Base-by-base conservation (phyloP, 2,888 invertebrate species). In the Protodeltote pygarga region DNA sequence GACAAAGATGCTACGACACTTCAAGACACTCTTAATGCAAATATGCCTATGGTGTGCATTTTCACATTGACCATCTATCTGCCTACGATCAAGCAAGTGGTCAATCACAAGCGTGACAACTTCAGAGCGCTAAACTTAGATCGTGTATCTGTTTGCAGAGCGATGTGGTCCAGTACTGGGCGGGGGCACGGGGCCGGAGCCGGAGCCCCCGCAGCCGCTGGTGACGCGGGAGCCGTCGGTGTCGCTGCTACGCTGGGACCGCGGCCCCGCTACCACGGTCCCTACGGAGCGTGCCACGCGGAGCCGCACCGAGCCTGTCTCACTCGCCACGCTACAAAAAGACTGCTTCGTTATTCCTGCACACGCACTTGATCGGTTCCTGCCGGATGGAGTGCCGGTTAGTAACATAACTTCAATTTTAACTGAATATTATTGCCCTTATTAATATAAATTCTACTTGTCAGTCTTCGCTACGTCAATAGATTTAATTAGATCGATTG, bases 341-440 rank as follows among this genome's bases (percentile, higher is more conserved):
- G 98, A 98, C 92, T 98, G 97, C 88, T 98, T 98, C 90, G 97
- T 98, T 82, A 97, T 98, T 84, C 98, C 98, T 4, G 96, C 97
- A 34, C 97, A 97, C 72, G 96, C 96, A 80, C 93, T 97, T 71
- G 96, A 96, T 82, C 93, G 97, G 70, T 98, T 98, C 89, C 93
- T 98, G 73, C 98, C 97, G 58, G 97, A 96, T 64, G 97, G 97
- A 74, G 96, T 97, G 58, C 97, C 97, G 86, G 97, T 97, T 68
- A 74, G 83, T 77, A 34, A 6, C 1, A 2, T 13, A 15, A n/a
- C 19, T 23, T 21, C 2, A 2, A 20, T 5, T 3, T 32, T 10
- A n/a, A 3, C 10, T 24, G 19, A 5, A 19, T 19, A n/a, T 19
- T 19, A 19, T 4, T 5, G 19, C 2, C 6, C n/a, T n/a, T n/a